Base-by-base conservation (phyloP, 2,888 invertebrate genomes). In the Tridacna crocea region DNA sequence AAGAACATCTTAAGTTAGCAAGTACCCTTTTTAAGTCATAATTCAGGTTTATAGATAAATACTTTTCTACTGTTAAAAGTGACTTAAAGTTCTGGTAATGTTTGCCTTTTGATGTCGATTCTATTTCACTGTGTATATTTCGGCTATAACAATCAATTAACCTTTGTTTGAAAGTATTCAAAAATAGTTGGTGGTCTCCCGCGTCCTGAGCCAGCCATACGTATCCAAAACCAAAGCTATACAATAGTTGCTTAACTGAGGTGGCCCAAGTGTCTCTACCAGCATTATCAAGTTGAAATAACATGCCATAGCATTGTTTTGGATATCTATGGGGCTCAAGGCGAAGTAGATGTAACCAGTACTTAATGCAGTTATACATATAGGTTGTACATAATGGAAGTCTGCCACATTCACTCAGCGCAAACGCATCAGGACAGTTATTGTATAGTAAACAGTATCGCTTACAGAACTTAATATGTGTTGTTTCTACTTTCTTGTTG, bases 141-240 rank as follows among this genome's bases (percentile, higher is more conserved):
- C 75, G 79, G 22, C 24, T 26, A n/a, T 63, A 51, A 68, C 72
- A 75, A 27, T 82, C 82, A 36, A 27, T 77, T 27, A 77, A 46
- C 46, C 81, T 73, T 74, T 22, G 24, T 26, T 63, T 48, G n/a
- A 82, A 82, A 19, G 47, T 24, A 11, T 47, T 19, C 0, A 77
- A 13, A 46, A 81, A 81, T n/a, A 51, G 24, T 51, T 48, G 36
- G 26, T 24, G 19, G 47, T 82, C 26, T 22, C 78, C 75, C 19
- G 75, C 77, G 0, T 63, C 77, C 19, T 75, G 60, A 36, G 68
- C 72, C 24, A 63, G 24, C 82, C 74, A 82, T 10, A 24, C 75
- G 48, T 78, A 78, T 10, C 78, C 78, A 70, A 82, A 82, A 27
- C 82, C 77, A 46, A 72, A 48, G 22, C 61, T 51, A 26, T 55